Evolutionary conservation across 2,888 invertebrate genomes (phyloP), one percentile per base, ranked within the genome.

Genomic region (Steromphala cineraria): DNA sequence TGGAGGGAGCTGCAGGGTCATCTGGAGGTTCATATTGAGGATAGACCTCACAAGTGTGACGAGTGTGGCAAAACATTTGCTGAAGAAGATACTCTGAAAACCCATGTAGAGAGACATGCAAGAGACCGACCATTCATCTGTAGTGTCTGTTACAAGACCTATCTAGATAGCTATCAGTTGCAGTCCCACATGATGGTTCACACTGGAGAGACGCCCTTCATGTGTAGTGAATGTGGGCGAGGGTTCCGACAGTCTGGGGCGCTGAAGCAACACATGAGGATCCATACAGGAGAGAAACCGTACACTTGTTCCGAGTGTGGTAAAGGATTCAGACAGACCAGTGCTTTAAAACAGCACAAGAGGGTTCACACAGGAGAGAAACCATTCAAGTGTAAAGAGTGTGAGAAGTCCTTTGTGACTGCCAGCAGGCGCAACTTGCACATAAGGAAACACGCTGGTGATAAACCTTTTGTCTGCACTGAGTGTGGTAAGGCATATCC

Each of bases 371-470:
- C 67, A 1, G 67, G 67, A 67, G 67, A 67, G 28, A 67, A n/a
- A 67, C 67, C 67, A 15, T 67, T 31, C 67, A 67, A 67, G 67
- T 67, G 67, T 67, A 17, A 28, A 31, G 67, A 31, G 67, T 67
- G 67, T 28, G 67, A 36, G 31, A 28, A 24, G 36, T 17, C n/a
- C 13, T 67, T 67, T 28, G 36, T 31, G 13, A 17, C 17, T 17
- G 13, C 67, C 13, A 28, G 67, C 31, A 17, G 36, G 13, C 10
- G 28, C 31, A 7, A 28, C 2, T 15, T n/a, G 19, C 67, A 67
- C 67, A 28, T 2, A 31, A 67, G 67, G 19, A 67, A 31, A 31
- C 67, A 67, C 15, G 28, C 67, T 8, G 67, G 31, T 3, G 67
- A 67, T 10, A 67, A 67, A 67, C 28, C 67, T 28, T 67, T 28